phyloP scores from a whole-genome alignment of 2,888 invertebrate genomes.

The Argyra leucocephala region DNA sequence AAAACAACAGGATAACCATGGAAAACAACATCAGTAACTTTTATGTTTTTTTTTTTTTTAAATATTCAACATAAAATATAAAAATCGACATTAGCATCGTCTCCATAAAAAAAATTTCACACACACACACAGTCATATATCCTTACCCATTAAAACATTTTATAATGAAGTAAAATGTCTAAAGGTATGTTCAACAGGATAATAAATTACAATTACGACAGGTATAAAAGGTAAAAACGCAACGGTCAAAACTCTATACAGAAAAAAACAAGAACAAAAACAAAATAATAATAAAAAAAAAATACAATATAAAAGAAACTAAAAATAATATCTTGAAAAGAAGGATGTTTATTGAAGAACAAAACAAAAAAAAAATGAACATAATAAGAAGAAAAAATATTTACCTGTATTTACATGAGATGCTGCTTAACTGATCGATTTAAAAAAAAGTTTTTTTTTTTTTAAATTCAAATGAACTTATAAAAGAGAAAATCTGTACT shows the following conservation, averaged over 20 bases:
- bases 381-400: neutral
- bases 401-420: neutral
- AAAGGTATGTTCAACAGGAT: conserved; percentile 6
- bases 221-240: conserved; percentile 6
- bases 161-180: neutral
- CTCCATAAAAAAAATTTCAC: too few relatives aligned
- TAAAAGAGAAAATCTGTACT: neutral
- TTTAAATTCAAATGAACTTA: neutral
- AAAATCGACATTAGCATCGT: too few relatives aligned
- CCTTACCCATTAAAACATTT: too few relatives aligned
- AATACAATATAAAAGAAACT: neutral
- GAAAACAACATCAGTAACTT: conserved; percentile 1
- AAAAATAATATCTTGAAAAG: neutral
- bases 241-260: neutral
- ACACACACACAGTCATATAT: too few relatives aligned
- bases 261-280: too few relatives aligned
- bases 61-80: too few relatives aligned
- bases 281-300: too few relatives aligned
- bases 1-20: neutral
- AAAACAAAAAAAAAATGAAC: too few relatives aligned
- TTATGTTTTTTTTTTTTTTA: neutral
- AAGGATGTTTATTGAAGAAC: neutral
- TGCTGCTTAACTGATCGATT: conserved; percentile 3
- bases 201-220: conserved; percentile 6
- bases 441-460: neutral